Conservation (phyloP, 1,140 invertebrate species). For the Atta texana region DNA sequence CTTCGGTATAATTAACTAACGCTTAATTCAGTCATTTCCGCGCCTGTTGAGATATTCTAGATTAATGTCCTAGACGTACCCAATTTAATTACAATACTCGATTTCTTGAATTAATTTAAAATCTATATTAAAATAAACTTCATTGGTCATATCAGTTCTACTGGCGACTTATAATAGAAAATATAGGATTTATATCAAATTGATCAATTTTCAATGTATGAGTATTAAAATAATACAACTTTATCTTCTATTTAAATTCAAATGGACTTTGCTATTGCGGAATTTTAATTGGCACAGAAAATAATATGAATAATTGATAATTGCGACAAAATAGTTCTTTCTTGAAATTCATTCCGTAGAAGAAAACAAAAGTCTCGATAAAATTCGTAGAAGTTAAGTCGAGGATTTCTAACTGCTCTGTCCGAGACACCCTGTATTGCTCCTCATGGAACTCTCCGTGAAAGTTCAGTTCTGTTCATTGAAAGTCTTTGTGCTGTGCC, state of each 20-base stretch:
- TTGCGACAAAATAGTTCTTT: not conserved
- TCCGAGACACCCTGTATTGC: slow-evolving; percentile 5
- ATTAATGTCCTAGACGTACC: not conserved
- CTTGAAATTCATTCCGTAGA: not conserved
- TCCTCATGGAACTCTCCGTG: slow-evolving; percentile 16
- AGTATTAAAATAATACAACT: not conserved
- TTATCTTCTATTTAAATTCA: not conserved
- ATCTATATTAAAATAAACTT: slow-evolving; percentile 23
- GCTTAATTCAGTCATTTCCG: slow-evolving; percentile 51
- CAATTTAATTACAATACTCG: not conserved
- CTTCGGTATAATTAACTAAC: slow-evolving; percentile 55
- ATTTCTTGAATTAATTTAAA: not conserved
- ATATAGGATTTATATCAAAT: not conserved
- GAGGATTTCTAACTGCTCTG: not conserved
- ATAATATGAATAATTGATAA: slow-evolving; percentile 40
- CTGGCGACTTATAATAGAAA: not conserved
- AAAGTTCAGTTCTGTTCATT: slow-evolving; percentile 32
- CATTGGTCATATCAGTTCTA: not conserved
- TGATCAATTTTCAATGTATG: not conserved
- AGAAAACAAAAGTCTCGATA: not conserved
- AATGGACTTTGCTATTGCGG: not conserved
- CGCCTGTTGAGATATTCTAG: slow-evolving; percentile 11
- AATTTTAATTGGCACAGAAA: not conserved
- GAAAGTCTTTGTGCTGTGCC: slow-evolving; percentile 12
- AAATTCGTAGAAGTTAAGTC: not conserved